phyloP scores from a whole-genome alignment of 2,888 invertebrate species.

The Eurytoma adleriae region DNA sequence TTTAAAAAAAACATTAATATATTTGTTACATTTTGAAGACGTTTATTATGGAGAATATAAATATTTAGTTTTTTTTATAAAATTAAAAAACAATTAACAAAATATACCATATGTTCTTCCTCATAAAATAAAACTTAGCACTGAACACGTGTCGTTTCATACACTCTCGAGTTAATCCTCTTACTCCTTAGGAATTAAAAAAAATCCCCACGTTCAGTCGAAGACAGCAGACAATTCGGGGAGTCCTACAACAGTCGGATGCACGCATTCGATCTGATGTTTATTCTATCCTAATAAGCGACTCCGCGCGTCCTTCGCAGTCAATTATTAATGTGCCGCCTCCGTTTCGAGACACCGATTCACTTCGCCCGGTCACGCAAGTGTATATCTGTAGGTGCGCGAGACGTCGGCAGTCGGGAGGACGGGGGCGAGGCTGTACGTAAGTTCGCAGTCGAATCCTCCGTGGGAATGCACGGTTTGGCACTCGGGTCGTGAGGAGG shows the following conservation, averaged over 20 bases:
- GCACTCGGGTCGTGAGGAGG: conserved; percentile 58
- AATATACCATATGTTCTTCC: background rate
- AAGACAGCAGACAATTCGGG: no score
- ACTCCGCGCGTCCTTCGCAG: conserved; percentile 29
- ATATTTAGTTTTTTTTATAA: no score
- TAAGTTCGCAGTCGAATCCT: conserved; percentile 72
- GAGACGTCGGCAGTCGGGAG: background rate
- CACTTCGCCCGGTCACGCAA: background rate
- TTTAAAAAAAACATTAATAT: no score
- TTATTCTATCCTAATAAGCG: conserved; percentile 48
- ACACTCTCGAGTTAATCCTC: background rate
- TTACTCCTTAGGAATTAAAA: no score
- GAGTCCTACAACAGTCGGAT: background rate
- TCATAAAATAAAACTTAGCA: background rate
- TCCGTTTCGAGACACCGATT: background rate
- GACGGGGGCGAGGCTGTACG: conserved; percentile 60
- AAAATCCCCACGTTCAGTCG: no score
- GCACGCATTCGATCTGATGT: conserved; percentile 22
- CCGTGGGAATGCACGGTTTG: conserved; percentile 72
- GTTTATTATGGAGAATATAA: no score
- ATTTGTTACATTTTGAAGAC: no score
- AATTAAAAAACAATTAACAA: no score
- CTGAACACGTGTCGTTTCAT: background rate
- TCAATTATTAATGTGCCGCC: conserved; percentile 63
- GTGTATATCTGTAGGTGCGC: no score